These are phyloP conservation scores for Alces alces DNA, from an alignment of 2,113 vertebrate genomes.

Conservation along the genomic window DNA sequence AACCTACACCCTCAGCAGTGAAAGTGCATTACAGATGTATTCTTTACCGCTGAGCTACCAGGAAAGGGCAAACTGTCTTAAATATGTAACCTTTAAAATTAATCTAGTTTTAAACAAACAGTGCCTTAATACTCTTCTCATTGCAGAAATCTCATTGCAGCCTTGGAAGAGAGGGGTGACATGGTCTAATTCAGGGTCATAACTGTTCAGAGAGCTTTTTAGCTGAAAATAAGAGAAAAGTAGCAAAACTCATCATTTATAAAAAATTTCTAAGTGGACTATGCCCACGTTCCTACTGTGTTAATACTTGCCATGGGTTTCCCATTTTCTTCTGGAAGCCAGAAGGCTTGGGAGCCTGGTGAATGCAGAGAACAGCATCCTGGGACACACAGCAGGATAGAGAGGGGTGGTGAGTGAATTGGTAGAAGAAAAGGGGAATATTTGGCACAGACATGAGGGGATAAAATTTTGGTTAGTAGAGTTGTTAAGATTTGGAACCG, in stretches of 20 bases:
- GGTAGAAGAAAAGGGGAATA: neutral
- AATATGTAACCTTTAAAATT: neutral
- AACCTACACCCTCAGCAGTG: neutral
- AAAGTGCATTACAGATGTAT: neutral
- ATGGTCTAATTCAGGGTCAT: neutral
- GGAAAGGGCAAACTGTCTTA: neutral
- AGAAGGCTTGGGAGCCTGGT: neutral
- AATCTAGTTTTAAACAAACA: neutral
- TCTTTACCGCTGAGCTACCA: no score
- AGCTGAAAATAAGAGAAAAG: neutral
- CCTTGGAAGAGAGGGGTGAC: neutral
- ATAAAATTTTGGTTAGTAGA: neutral
- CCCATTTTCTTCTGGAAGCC: neutral
- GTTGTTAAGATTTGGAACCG: neutral
- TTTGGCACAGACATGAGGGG: neutral
- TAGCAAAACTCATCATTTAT: neutral
- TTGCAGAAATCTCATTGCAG: neutral
- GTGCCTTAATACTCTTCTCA: neutral
- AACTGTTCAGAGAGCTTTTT: neutral
- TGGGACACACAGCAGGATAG: neutral
- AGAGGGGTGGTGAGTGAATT: neutral
- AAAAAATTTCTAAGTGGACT: neutral
- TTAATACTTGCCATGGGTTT: neutral
- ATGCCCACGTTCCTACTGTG: neutral
- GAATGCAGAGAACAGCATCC: neutral